Evolutionary conservation across 2,888 invertebrate genomes (phyloP).

Genomic region (Cacoxenus indagator): DNA sequence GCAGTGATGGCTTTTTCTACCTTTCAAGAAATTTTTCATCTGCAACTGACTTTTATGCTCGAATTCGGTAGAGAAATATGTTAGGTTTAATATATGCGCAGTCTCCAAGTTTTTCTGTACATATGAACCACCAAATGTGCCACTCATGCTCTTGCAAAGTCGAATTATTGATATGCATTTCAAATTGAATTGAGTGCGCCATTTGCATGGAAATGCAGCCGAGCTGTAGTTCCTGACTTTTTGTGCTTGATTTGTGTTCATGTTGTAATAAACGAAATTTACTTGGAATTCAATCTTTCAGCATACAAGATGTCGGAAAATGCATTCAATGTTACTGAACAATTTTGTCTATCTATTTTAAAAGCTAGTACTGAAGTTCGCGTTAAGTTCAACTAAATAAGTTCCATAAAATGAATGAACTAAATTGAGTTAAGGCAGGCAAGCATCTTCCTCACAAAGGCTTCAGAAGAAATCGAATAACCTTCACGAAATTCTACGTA

Average conservation of each 20-base stretch:
- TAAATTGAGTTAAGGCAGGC: no score
- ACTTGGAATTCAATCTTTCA: conserved; percentile 6
- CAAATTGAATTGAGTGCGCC: not conserved
- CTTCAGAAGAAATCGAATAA: no score
- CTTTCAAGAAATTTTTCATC: not conserved
- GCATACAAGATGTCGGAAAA: no score
- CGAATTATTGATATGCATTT: conserved; percentile 1
- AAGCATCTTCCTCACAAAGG: no score
- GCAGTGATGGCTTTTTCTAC: not conserved
- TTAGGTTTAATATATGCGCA: no score
- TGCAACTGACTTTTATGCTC: conserved; percentile 1
- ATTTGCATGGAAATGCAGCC: not conserved
- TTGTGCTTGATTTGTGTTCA: not conserved
- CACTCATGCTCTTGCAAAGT: not conserved
- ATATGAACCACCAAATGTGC: not conserved
- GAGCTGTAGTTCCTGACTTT: not conserved
- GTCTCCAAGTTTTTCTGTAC: no score
- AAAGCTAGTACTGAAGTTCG: no score
- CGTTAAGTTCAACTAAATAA: no score
- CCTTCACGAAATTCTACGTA: no score
- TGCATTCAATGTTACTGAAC: no score
- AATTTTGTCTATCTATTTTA: no score
- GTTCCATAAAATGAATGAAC: no score
- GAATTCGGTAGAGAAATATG: not conserved
- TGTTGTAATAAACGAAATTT: conserved; percentile 7